Evolutionary conservation across 2,888 invertebrate genomes (phyloP).

Genomic region (Eupithecia pulchellata): DNA sequence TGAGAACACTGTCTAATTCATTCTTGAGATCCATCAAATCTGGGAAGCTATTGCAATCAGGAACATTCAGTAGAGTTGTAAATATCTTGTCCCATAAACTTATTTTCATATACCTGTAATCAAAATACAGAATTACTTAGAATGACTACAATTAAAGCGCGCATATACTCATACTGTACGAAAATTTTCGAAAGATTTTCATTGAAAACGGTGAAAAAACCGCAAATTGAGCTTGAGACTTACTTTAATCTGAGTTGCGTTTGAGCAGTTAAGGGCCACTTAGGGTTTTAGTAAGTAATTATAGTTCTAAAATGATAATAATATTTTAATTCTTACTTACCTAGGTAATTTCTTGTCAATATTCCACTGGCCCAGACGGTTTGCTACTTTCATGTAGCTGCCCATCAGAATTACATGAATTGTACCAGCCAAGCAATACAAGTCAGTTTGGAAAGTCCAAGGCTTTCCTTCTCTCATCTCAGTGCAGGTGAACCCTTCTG

Average conservation of each 20-base stretch:
- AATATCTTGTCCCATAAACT: conserved; percentile 93
- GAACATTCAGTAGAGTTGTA: conserved; percentile 91
- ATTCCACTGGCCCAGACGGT: conserved; percentile 87
- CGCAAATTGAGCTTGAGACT: too few relatives aligned
- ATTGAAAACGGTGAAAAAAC: too few relatives aligned
- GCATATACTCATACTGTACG: too few relatives aligned
- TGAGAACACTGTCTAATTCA: conserved; percentile 74
- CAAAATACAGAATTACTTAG: conserved; percentile 6
- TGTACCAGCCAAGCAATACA: conserved; percentile 95
- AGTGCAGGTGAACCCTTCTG: conserved; percentile 92
- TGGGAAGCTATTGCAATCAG: conserved; percentile 90
- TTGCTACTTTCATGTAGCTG: conserved; percentile 93
- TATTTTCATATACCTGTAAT: conserved; percentile 88
- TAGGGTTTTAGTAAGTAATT: too few relatives aligned
- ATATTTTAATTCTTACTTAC: conserved; percentile 60
- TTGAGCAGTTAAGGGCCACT: too few relatives aligned
- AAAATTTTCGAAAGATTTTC: too few relatives aligned
- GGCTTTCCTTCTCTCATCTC: conserved; percentile 96
- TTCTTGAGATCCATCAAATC: conserved; percentile 87
- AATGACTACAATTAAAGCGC: too few relatives aligned
- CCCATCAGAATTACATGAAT: conserved; percentile 95
- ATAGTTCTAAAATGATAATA: too few relatives aligned
- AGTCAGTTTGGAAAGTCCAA: conserved; percentile 97
- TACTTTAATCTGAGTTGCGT: too few relatives aligned
- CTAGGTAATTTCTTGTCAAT: conserved; percentile 90